Evolutionary conservation across 2,113 vertebrate species (phyloP).

Genomic region (Rhabdornis inornatus): DNA sequence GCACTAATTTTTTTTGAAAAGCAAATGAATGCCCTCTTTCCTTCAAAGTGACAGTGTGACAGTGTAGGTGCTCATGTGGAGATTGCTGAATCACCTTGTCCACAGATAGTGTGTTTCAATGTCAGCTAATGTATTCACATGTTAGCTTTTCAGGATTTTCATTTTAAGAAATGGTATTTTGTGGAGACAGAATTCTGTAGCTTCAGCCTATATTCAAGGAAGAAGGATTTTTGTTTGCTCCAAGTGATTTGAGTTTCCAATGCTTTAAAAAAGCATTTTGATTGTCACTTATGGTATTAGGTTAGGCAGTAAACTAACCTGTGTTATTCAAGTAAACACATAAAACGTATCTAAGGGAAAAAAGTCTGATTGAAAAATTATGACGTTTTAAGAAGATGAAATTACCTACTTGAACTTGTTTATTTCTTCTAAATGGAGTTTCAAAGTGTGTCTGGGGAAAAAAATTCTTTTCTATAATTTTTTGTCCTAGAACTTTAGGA

Average conservation of each 20-base stretch:
- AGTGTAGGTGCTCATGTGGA: not conserved
- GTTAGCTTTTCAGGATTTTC: not conserved
- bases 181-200: not conserved
- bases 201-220: not conserved
- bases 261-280: not conserved
- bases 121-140: not conserved
- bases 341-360: not conserved
- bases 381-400: not conserved
- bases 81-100: not conserved
- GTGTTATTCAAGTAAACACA: not conserved
- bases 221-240: not conserved
- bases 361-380: not conserved
- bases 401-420: not conserved
- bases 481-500: not conserved
- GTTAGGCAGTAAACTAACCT: not conserved
- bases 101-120: not conserved
- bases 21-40: not conserved
- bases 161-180: not conserved
- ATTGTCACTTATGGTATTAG: not conserved
- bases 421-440: not conserved
- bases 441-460: not conserved
- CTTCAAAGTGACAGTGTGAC: not conserved
- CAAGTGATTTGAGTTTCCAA: not conserved
- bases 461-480: not conserved
- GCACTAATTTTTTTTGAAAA: not conserved